Base-by-base conservation (phyloP, 2,888 invertebrate genomes). In the Eupithecia exiguata region DNA sequence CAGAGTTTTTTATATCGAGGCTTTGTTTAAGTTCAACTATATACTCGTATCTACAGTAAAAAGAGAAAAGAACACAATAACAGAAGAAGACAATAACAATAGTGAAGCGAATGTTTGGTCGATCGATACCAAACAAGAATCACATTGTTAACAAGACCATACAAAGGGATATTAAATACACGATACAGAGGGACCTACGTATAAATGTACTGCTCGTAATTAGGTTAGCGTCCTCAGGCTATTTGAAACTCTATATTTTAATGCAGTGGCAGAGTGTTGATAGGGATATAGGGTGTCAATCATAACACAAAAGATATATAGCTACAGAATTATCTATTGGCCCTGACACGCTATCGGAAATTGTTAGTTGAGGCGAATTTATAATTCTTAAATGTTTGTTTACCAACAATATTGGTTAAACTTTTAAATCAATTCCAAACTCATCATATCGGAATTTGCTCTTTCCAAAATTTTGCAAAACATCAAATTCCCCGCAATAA, bases 401-500 rank as follows among this genome's bases (percentile, higher is more conserved):
- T 66, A 25, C 14, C 10, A 40, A 25, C 6, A 38, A 25, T 66
- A 21, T 21, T 38, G 38, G 38, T 70, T 25, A 72, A 70, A 67
- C 67, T 66, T 40, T 25, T 67, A 53, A 68, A 74, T 61, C 43
- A 68, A 61, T 69, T 72, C 21, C 18, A 53, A 70, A 68, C 68
- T 74, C 36, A 68, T 71, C 30, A 65, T 46, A 49, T 86, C 85
- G 81, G 71, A 80, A 74, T 66, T n/a, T 35, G 36, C 84, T 81
- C 80, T 82, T 78, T 78, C 81, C 87, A 87, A 89, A 90, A 86
- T 89, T 88, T 86, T 84, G 84, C 85, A 83, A 40, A 73, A 61
- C 70, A 71, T 79, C 80, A 82, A 88, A 87, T 86, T 87, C 83
- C 77, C 82, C 86, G 84, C 89, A 91, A 88, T 89, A 89, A 89